phyloP scores from a whole-genome alignment of 2,797 vertebrate species.

The Amniataba percoides region DNA sequence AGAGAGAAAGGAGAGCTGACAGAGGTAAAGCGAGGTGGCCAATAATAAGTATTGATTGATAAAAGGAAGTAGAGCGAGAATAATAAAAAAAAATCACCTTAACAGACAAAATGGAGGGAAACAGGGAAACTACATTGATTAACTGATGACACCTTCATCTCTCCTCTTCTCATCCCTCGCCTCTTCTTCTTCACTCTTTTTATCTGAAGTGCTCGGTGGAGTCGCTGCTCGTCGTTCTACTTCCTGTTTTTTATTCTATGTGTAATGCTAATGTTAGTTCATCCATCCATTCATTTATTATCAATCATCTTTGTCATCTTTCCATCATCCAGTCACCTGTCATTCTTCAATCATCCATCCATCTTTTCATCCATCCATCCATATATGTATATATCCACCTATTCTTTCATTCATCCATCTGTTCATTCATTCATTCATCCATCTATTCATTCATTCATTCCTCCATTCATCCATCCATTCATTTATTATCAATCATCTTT shows the following conservation, averaged over 20 bases:
- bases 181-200: slow-evolving; percentile 10
- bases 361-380: neutral
- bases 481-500: too few relatives aligned
- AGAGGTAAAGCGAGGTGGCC: slow-evolving; percentile 53
- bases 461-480: neutral
- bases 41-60: slow-evolving; percentile 78
- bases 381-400: neutral
- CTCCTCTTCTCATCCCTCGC: slow-evolving; percentile 50
- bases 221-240: slow-evolving; percentile 5
- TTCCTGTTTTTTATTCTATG: neutral
- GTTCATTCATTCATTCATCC: neutral
- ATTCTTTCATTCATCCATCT: neutral
- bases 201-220: slow-evolving; percentile 12
- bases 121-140: slow-evolving; percentile 69
- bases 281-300: neutral
- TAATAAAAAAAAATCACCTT: slow-evolving; percentile 66
- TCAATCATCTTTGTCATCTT: neutral
- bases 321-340: neutral
- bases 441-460: neutral
- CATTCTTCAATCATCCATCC: too few relatives aligned
- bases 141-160: slow-evolving; percentile 60
- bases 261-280: neutral
- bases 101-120: slow-evolving; percentile 62
- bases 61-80: slow-evolving; percentile 78
- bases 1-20: neutral